phyloP scores from a whole-genome alignment of 2,113 vertebrate genomes.

The Burhinus bistriatus region DNA sequence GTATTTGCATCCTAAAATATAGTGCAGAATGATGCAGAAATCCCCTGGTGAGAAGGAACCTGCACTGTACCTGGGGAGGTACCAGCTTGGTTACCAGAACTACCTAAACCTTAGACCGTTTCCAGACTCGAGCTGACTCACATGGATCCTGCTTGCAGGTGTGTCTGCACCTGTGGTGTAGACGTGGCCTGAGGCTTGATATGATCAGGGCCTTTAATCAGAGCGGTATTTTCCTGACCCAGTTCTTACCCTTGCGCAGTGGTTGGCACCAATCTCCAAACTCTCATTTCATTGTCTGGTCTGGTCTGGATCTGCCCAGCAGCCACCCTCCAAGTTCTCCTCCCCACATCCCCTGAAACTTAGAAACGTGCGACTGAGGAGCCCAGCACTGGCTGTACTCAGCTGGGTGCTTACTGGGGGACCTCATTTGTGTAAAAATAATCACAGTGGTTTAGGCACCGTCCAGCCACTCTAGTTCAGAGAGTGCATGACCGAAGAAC shows the following conservation, averaged over 20 bases:
- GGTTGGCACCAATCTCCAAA: conserved; percentile 2
- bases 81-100: background rate
- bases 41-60: background rate
- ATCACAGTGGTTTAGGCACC: background rate
- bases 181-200: conserved; percentile 27
- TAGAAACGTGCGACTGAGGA: background rate
- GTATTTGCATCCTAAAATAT: background rate
- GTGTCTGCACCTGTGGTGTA: conserved; percentile 55
- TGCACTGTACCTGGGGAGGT: background rate
- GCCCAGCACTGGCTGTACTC: background rate
- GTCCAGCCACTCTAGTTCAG: background rate
- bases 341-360: background rate
- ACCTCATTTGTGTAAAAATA: background rate
- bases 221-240: conserved; percentile 51
- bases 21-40: background rate
- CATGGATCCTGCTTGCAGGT: conserved; percentile 1
- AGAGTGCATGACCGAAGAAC: background rate
- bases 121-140: conserved; percentile 23
- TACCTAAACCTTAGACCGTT: background rate
- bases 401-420: background rate
- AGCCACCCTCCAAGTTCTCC: background rate
- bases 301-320: background rate
- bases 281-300: conserved; percentile 3
- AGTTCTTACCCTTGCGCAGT: conserved; percentile 12
- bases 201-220: conserved; percentile 42